A percentile compares a stretch with the other conserved stretches of the same genome.
phyloP scores from a whole-genome alignment of 2,113 vertebrate species.

The Zosterops lateralis region DNA sequence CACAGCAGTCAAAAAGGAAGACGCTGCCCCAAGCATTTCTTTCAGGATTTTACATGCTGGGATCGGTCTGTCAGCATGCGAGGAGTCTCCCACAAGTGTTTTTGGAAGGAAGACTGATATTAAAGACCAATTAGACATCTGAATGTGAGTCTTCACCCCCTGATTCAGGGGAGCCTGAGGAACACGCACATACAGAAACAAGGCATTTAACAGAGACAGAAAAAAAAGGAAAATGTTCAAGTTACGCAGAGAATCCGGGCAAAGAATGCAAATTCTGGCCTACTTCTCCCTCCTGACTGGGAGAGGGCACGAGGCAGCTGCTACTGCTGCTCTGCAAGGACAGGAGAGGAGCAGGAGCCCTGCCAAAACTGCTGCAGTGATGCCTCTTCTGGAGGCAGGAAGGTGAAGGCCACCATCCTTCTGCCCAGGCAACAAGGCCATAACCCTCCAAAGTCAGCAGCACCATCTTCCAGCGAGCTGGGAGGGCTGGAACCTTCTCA shows the following conservation, averaged over 20 bases:
- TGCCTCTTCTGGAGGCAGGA: neutral
- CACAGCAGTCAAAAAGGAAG: neutral
- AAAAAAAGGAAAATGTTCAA: neutral
- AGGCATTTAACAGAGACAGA: rapidly evolving
- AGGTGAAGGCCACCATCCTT: rapidly evolving
- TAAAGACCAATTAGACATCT: neutral
- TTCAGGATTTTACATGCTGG: neutral
- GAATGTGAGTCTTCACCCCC: neutral
- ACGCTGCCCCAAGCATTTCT: neutral
- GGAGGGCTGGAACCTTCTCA: neutral
- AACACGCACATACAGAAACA: neutral
- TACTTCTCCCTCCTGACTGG: constrained; percentile 36
- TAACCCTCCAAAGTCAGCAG: neutral
- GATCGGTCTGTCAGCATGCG: neutral
- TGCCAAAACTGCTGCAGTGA: neutral
- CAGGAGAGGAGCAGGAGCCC: neutral
- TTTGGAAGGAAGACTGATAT: neutral
- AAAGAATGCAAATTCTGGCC: constrained; percentile 60
- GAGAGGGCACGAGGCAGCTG: constrained; percentile 20
- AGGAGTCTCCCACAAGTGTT: neutral
- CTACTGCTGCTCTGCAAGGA: neutral
- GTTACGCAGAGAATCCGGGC: neutral
- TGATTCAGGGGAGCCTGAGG: neutral
- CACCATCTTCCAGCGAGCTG: neutral
- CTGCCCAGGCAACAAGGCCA: neutral